Conservation (phyloP, 2,888 invertebrate species). For the Gastrophysa polygoni region DNA sequence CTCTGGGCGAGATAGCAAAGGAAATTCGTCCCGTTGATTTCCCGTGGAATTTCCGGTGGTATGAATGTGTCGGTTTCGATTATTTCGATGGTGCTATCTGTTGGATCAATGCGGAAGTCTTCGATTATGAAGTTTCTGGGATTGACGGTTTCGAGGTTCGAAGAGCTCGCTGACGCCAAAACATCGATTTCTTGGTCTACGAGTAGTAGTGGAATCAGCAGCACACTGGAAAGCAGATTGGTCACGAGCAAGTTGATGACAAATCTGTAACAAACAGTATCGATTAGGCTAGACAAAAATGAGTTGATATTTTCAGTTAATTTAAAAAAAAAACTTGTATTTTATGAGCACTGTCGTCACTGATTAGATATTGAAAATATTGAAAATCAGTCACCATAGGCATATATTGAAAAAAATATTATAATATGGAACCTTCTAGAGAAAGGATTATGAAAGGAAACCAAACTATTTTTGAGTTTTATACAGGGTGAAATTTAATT, state of each 20-base stretch:
- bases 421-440: too few species aligned
- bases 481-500: too few species aligned
- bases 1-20: slow-evolving; percentile 64
- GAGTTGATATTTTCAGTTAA: too few species aligned
- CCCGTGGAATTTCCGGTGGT: background rate
- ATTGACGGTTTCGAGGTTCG: slow-evolving; percentile 34
- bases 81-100: slow-evolving; percentile 37
- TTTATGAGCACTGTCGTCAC: too few species aligned
- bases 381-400: too few species aligned
- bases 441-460: too few species aligned
- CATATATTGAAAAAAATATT: too few species aligned
- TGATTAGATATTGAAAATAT: too few species aligned
- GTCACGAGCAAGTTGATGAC: slow-evolving; percentile 63
- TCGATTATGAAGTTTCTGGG: slow-evolving; percentile 34
- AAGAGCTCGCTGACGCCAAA: slow-evolving; percentile 56
- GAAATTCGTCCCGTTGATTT: slow-evolving; percentile 20
- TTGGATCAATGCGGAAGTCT: slow-evolving; percentile 27
- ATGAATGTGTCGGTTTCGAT: slow-evolving; percentile 29
- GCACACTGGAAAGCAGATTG: slow-evolving; percentile 60
- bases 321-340: too few species aligned
- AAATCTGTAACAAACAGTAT: slow-evolving; percentile 56
- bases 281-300: too few species aligned
- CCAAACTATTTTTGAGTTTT: too few species aligned
- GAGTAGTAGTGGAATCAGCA: slow-evolving; percentile 61
- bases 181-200: slow-evolving; percentile 57